A percentile compares a stretch with the other conserved stretches of the same genome.
phyloP scores from a whole-genome alignment of 1,140 invertebrate genomes.

The Rhysida immarginata region DNA sequence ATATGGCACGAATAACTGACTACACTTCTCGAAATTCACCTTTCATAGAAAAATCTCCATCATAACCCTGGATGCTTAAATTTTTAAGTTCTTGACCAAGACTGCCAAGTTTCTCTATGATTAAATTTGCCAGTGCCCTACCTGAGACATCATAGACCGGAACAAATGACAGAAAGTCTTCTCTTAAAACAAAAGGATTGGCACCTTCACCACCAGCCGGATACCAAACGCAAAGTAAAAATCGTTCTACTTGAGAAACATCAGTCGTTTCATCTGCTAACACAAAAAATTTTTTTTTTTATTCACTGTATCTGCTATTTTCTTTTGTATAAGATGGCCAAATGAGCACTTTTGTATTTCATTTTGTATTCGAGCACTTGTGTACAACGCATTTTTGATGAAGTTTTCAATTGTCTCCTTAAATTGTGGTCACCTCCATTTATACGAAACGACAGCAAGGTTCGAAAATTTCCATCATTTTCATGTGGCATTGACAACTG shows the following conservation, averaged over 20 bases:
- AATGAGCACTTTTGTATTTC: conserved; percentile 20
- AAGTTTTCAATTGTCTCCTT: conserved; percentile 18
- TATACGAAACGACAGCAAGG: conserved; percentile 17
- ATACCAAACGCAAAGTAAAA: conserved; percentile 20
- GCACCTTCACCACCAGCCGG: no score
- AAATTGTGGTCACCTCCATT: conserved; percentile 18
- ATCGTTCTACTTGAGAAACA: conserved; percentile 18
- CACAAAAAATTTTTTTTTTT: conserved; percentile 16
- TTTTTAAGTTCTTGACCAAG: conserved; percentile 16
- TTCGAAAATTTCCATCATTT: conserved; percentile 22
- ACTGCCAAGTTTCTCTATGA: conserved; percentile 3
- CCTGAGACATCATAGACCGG: conserved; percentile 1
- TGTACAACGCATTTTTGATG: conserved; percentile 18
- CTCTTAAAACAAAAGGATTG: conserved; percentile 9
- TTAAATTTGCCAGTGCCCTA: background rate
- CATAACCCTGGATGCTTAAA: conserved; percentile 16
- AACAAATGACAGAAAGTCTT: conserved; percentile 21
- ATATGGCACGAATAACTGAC: conserved; percentile 15
- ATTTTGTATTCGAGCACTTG: conserved; percentile 23
- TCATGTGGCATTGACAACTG: background rate
- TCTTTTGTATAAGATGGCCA: conserved; percentile 17
- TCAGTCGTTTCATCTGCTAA: conserved; percentile 25
- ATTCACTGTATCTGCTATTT: conserved; percentile 17
- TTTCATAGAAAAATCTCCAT: conserved; percentile 16
- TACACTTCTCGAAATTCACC: conserved; percentile 19